Conservation (phyloP, 2,113 vertebrate species). For the Cranoglanis bouderius region DNA sequence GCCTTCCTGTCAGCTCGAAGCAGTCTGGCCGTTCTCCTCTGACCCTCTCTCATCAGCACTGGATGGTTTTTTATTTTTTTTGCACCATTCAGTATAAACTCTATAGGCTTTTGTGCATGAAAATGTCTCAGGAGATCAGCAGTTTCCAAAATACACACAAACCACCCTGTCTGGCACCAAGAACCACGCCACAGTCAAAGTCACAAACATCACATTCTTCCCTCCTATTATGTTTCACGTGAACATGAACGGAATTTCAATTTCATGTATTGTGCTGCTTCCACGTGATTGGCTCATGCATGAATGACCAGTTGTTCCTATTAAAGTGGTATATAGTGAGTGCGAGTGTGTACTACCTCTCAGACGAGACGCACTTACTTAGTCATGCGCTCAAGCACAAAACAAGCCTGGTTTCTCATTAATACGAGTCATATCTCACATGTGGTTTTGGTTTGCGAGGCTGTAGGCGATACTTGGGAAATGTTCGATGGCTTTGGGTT, state of each 20-base stretch:
- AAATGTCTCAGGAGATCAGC: neutral
- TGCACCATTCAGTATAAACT: neutral
- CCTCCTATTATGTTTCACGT: neutral
- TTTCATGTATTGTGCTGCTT: neutral
- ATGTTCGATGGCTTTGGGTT: slow-evolving; percentile 31
- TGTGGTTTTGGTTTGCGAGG: slow-evolving; percentile 32
- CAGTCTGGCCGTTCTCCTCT: neutral
- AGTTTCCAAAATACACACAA: neutral
- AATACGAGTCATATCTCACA: slow-evolving; percentile 33
- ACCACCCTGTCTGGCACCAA: neutral
- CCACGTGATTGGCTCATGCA: neutral
- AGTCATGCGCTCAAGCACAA: neutral
- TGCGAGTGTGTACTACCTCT: neutral
- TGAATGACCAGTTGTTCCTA: neutral
- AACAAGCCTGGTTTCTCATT: slow-evolving; percentile 35
- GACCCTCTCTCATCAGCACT: neutral
- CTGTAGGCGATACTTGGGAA: slow-evolving; percentile 36
- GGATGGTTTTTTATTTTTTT: neutral
- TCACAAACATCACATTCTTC: neutral
- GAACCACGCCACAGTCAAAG: neutral
- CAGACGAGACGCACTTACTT: neutral
- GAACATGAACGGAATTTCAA: neutral
- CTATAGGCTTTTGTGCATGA: neutral
- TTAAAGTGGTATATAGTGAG: neutral
- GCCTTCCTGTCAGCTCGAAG: neutral